These are phyloP conservation scores for Timema cristinae DNA, from an alignment of 2,888 invertebrate species.

Conservation along the genomic window DNA sequence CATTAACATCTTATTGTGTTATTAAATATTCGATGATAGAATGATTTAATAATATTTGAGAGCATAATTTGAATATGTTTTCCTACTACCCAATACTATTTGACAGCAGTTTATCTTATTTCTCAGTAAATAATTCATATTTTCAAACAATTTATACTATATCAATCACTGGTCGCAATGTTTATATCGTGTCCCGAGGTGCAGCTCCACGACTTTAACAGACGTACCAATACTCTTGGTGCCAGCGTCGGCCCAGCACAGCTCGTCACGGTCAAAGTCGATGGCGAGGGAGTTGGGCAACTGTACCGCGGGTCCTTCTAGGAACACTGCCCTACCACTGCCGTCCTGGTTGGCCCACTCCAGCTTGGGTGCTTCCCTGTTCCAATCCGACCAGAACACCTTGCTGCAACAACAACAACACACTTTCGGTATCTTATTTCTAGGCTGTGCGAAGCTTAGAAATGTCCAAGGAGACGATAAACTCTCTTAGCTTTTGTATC, in stretches of 20 bases:
- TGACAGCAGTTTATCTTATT: no score
- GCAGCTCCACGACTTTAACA: not conserved
- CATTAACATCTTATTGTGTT: no score
- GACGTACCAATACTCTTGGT: constrained; percentile 52
- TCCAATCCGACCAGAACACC: constrained; percentile 98
- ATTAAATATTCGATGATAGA: no score
- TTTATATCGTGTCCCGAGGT: no score
- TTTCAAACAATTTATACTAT: no score
- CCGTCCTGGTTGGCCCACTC: constrained; percentile 95
- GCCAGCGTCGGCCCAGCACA: constrained; percentile 97
- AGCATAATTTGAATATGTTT: no score
- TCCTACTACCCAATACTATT: no score
- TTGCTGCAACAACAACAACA: constrained; percentile 56
- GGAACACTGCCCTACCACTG: constrained; percentile 65
- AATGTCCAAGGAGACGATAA: no score
- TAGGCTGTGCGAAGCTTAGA: not conserved
- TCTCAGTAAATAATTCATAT: not conserved
- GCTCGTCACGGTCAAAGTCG: constrained; percentile 74
- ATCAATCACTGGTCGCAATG: no score
- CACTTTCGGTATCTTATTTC: not conserved
- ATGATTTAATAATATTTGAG: no score
- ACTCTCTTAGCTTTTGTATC: no score
- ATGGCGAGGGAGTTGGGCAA: constrained; percentile 93
- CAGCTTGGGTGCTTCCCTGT: constrained; percentile 82
- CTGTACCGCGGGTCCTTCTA: constrained; percentile 61